Conservation (phyloP, 2,797 vertebrate species). For the Hippopotamyrus pictus region DNA sequence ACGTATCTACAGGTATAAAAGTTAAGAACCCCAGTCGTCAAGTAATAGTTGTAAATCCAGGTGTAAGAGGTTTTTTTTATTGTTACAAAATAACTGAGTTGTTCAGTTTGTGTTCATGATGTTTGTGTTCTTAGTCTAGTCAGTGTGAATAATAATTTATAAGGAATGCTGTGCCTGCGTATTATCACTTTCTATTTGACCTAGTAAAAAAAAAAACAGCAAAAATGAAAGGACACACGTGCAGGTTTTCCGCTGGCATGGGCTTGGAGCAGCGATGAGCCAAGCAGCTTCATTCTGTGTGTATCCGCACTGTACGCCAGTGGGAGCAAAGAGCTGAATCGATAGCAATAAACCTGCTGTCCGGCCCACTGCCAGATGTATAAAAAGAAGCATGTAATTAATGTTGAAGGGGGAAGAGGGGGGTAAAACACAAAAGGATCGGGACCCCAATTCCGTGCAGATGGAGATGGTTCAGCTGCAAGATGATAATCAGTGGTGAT, state of each 20-base stretch:
- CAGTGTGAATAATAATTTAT: background rate
- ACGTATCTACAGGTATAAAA: background rate
- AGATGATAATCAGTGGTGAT: background rate
- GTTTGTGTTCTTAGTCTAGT: background rate
- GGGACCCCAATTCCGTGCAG: background rate
- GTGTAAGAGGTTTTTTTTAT: background rate
- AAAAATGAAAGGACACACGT: background rate
- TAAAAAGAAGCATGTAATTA: background rate
- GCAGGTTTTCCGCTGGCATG: background rate
- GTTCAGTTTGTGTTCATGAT: background rate
- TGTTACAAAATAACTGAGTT: background rate
- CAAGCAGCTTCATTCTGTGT: background rate
- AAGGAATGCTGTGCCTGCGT: background rate
- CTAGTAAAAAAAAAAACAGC: background rate
- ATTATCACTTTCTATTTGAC: background rate
- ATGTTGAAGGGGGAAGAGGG: background rate
- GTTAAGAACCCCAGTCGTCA: background rate
- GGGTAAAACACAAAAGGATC: background rate
- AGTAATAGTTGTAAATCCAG: background rate
- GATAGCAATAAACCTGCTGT: background rate
- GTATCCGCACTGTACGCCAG: background rate
- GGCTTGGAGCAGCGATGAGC: background rate
- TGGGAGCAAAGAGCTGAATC: background rate
- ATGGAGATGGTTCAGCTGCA: background rate
- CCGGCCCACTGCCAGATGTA: background rate